These are phyloP conservation scores for Nothocercus julius DNA, from an alignment of 2,113 vertebrate species.

Conservation along the genomic window DNA sequence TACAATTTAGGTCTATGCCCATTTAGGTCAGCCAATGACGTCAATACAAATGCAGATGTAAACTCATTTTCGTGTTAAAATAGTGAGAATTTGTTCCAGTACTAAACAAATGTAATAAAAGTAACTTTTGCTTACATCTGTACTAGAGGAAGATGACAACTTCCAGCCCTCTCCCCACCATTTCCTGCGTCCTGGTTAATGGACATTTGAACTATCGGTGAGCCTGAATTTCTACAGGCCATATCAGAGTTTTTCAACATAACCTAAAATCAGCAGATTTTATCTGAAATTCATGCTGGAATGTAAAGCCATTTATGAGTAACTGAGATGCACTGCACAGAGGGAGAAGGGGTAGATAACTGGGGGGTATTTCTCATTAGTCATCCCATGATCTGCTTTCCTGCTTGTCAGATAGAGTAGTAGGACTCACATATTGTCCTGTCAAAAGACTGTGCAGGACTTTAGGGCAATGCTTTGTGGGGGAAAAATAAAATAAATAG, in stretches of 20 bases:
- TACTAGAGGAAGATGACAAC: not conserved
- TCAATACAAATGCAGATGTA: not conserved
- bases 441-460: not conserved
- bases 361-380: not conserved
- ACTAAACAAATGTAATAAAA: not conserved
- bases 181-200: not conserved
- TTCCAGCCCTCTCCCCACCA: not conserved
- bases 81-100: not conserved
- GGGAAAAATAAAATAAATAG: not conserved
- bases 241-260: not conserved
- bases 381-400: not conserved
- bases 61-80: not conserved
- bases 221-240: not conserved
- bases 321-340: not conserved
- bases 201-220: not conserved
- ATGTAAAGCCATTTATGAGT: not conserved
- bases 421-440: rapidly evolving
- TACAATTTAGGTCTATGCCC: not conserved
- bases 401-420: not conserved
- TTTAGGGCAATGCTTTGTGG: not conserved
- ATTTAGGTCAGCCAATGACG: not conserved
- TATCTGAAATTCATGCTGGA: not conserved
- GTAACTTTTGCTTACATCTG: rapidly evolving
- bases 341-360: not conserved
- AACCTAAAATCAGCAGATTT: not conserved